phyloP scores from a whole-genome alignment of 2,888 invertebrate genomes.

The Spilosoma lubricipeda region DNA sequence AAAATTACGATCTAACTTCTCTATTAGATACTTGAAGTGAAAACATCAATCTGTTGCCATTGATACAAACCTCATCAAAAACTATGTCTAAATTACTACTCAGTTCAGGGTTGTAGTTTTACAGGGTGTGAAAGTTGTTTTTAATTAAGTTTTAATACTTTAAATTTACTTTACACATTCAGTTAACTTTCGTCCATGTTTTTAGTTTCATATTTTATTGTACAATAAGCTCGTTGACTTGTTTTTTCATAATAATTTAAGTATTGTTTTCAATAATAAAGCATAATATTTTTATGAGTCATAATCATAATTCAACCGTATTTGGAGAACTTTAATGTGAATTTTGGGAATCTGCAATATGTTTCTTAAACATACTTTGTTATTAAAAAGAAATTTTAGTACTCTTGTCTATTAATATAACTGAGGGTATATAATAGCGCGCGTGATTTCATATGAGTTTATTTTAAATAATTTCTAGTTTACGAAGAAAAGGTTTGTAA shows the following conservation, averaged over 20 bases:
- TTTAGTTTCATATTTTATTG: constrained; percentile 84
- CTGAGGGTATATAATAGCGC: constrained; percentile 28
- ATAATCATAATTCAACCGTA: constrained; percentile 70
- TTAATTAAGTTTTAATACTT: constrained; percentile 70
- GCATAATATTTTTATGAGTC: constrained; percentile 82
- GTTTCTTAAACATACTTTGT: constrained; percentile 54
- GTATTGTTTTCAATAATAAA: constrained; percentile 75
- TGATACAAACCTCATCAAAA: constrained; percentile 36
- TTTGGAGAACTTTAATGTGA: constrained; percentile 67
- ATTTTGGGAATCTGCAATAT: constrained; percentile 85
- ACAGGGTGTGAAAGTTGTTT: constrained; percentile 79
- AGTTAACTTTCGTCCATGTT: constrained; percentile 83
- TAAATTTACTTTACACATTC: constrained; percentile 78
- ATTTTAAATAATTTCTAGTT: background rate
- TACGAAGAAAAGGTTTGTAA: background rate
- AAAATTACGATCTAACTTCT: constrained; percentile 64
- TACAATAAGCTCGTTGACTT: constrained; percentile 79
- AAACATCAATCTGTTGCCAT: constrained; percentile 49
- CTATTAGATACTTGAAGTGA: constrained; percentile 44
- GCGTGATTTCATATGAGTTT: constrained; percentile 25
- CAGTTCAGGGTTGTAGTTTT: constrained; percentile 73
- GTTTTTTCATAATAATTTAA: constrained; percentile 83
- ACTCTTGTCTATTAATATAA: constrained; percentile 34
- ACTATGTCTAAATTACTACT: constrained; percentile 41
- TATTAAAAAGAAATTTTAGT: constrained; percentile 34